Base-by-base conservation (phyloP, 2,797 vertebrate species). In the Sebastes itinus region DNA sequence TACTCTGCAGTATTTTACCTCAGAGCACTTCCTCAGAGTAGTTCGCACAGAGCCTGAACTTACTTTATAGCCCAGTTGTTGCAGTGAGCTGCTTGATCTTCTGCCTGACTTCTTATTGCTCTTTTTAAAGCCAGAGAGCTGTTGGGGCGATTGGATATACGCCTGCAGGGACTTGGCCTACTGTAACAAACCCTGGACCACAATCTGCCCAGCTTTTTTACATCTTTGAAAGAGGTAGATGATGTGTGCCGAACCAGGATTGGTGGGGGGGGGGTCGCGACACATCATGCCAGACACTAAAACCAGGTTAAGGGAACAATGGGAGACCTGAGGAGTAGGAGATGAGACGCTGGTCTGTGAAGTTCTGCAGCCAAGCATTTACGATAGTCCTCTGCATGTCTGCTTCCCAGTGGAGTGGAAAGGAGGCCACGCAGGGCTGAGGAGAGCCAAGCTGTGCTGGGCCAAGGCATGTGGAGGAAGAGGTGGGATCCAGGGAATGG, bases 351-450 rank as follows among this genome's bases (percentile, higher is more conserved):
- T 49, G 61, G 33, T 71, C 88, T 92, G 84, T 94, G 83, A 91
- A 83, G 77, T 87, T 84, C 81, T 78, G 84, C 85, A 90, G 89
- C 81, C 90, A 84, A 91, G 88, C 89, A 87, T 95, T 94, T 90
- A 92, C 72, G 80, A 90, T 76, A 64, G 83, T 81, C 87, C 85
- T 84, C 82, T 81, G 87, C 87, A 88, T 91, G 87, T 94, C 93
- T 93, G 88, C 88, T 90, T 86, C 85, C 78, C 86, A 91, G 83
- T 88, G 83, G 82, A 92, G 91, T 88, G 92, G 87, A 93, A 95
- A 93, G 78, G 83, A 87, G 86, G 82, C 82, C 80, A 84, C 72
- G 70, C 75, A 73, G 83, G 58, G 67, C 77, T 52, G 75, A 72
- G 76, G 63, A 77, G 75, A 86, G 87, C 86, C 82, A 77, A 83